Percentiles rank a stretch among this genome's conserved stretches.
Conservation (phyloP, 2,888 invertebrate genomes). For the Drosophila diplacantha region DNA sequence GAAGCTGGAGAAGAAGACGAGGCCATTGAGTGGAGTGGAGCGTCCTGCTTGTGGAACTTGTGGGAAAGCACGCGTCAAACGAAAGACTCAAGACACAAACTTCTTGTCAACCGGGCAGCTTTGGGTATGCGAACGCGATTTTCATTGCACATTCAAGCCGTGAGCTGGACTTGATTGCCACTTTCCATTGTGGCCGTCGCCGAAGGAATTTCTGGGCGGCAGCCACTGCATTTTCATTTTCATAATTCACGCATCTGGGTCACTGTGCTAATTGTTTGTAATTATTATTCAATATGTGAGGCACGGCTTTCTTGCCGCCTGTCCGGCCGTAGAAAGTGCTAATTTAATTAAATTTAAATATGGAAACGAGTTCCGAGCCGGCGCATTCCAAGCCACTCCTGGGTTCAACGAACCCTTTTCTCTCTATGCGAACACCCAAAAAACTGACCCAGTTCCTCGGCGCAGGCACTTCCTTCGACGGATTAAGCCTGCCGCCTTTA, state of each 20-base stretch:
- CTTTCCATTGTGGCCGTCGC: slow-evolving; percentile 31
- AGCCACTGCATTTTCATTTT: slow-evolving; percentile 34
- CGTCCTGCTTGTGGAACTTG: slow-evolving; percentile 8
- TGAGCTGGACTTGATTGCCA: slow-evolving; percentile 27
- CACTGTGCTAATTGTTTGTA: slow-evolving; percentile 63
- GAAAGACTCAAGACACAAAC: slow-evolving; percentile 60
- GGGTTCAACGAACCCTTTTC: slow-evolving; percentile 52
- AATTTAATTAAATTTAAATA: slow-evolving; percentile 67
- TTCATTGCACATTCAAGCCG: slow-evolving; percentile 31
- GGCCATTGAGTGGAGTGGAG: slow-evolving; percentile 15
- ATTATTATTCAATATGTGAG: slow-evolving; percentile 68
- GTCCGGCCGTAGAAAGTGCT: slow-evolving; percentile 60
- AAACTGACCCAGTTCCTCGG: slow-evolving; percentile 26
- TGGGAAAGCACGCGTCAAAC: slow-evolving; percentile 41
- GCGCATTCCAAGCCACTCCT: slow-evolving; percentile 18
- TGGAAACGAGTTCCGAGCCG: slow-evolving; percentile 42
- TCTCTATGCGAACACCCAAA: background rate
- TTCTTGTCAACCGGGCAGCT: slow-evolving; percentile 28
- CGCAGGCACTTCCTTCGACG: slow-evolving; percentile 8
- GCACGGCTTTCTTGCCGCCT: slow-evolving; percentile 21
- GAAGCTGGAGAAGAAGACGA: slow-evolving; percentile 15
- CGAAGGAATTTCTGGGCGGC: slow-evolving; percentile 31
- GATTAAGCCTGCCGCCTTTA: slow-evolving; percentile 25
- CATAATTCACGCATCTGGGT: slow-evolving; percentile 58
- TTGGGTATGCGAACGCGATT: slow-evolving; percentile 28